phyloP scores from a whole-genome alignment of 92 coral and sea anemone genomes.

The Zoanthus gigantus region DNA sequence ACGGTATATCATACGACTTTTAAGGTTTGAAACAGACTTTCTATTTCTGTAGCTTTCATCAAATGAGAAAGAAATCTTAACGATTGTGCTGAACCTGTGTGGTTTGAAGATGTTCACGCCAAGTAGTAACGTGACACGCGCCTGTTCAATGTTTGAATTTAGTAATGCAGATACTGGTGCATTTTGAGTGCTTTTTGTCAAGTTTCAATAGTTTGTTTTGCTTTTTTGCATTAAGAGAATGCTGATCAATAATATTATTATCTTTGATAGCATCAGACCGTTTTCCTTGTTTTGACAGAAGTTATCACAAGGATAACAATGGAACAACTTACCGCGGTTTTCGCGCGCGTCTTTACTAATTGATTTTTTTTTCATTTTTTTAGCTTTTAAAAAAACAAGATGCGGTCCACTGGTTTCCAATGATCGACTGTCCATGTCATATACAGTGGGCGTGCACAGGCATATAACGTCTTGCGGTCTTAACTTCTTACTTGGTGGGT shows the following conservation, averaged over 20 bases:
- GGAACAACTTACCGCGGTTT: slow-evolving; percentile 13
- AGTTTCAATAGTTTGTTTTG: slow-evolving; percentile 33
- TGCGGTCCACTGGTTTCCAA: slow-evolving; percentile 35
- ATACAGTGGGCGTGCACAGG: slow-evolving; percentile 1
- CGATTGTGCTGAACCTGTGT: not conserved
- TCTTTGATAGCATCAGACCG: slow-evolving; percentile 2
- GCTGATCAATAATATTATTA: slow-evolving; percentile 5
- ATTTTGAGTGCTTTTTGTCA: slow-evolving; percentile 43
- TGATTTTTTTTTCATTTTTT: too few species aligned
- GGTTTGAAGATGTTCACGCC: not conserved
- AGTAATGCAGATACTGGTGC: slow-evolving; percentile 13
- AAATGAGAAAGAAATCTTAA: slow-evolving; percentile 4
- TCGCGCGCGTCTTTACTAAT: slow-evolving; percentile 30
- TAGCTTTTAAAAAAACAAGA: not conserved
- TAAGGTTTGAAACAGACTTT: not conserved
- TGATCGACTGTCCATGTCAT: slow-evolving; percentile 20
- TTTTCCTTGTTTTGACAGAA: not conserved
- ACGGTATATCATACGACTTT: not conserved
- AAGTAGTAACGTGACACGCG: slow-evolving; percentile 23
- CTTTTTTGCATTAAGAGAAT: slow-evolving; percentile 20
- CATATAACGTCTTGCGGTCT: not conserved
- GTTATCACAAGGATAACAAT: not conserved
- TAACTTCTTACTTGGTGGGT: not conserved
- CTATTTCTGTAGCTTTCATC: not conserved
- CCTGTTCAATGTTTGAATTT: slow-evolving; percentile 32